Evolutionary conservation across 2,113 vertebrate genomes (phyloP), one percentile per base, ranked within the genome.

Genomic region (Athene noctua): DNA sequence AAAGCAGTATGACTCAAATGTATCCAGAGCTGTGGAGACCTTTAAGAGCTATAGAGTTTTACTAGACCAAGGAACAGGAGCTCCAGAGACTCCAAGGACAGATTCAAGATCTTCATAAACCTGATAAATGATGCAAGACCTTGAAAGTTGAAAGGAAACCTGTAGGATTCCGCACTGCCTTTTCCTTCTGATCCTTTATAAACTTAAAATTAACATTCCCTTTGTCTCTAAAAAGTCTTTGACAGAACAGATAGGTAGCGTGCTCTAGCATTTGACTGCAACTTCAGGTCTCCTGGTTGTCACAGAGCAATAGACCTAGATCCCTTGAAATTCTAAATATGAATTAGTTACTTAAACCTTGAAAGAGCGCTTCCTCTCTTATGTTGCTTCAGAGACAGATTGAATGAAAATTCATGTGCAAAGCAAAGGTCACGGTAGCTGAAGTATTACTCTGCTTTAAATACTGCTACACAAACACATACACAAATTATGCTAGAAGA

Each of bases 361-460:
- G 46, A 68, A 92, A 92, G 47, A 91, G 42, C 0, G 8, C 54
- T 84, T 71, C 52, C 58, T 80, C 20, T 90, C 36, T 71, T 66
- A 44, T 10, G 47, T 71, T 73, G 26, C 73, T 89, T 89, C 83
- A 94, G 77, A 79, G 88, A 86, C 65, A 94, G 38, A 72, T 26
- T 71, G 58, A 92, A 88, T 72, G 72, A 91, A 94, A 96, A 94
- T 91, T 79, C 14, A 61, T 58, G 44, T 84, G 61, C 44, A 75
- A 79, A 94, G 54, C 52, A 86, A 92, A 90, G 80, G 80, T 93
- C 51, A 38, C 7, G 3, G 22, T 61, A 78, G 59, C 49, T 73
- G 82, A 92, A 73, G 55, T 42, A 65, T 84, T 95, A 62, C 22
- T 52, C 30, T 79, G 13, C n/a, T 88, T 95, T 21, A 84, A 83